These are phyloP conservation scores for Sebastes matsubarae DNA, from an alignment of 2,797 vertebrate genomes.

Conservation along the genomic window DNA sequence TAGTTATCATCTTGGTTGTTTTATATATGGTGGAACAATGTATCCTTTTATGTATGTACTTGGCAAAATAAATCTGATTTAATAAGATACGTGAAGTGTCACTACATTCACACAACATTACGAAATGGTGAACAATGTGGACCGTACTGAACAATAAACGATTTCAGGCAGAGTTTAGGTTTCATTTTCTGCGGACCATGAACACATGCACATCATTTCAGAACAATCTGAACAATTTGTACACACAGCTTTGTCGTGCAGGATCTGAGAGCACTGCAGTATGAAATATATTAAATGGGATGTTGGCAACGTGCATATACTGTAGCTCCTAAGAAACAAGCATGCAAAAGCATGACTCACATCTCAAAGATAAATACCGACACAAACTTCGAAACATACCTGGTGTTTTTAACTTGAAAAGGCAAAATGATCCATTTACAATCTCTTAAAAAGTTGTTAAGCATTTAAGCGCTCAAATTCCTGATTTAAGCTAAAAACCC, in stretches of 20 bases:
- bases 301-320: background rate
- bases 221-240: background rate
- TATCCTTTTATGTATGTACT: too few species aligned
- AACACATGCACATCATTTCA: background rate
- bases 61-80: too few species aligned
- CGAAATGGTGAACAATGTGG: background rate
- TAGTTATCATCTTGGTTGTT: background rate
- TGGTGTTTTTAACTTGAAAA: background rate
- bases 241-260: background rate
- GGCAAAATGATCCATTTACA: background rate
- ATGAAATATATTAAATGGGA: background rate
- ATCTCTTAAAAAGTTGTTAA: background rate
- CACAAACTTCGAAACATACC: background rate
- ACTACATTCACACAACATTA: background rate
- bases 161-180: background rate
- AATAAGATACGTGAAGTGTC: background rate
- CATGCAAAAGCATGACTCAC: background rate
- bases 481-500: background rate
- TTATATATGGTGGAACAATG: too few species aligned
- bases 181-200: background rate
- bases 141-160: background rate
- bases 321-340: background rate
- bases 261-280: background rate
- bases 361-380: background rate
- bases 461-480: background rate